Percentiles rank a stretch among this genome's conserved stretches.
These are phyloP conservation scores for Gonioctena quinquepunctata DNA, from an alignment of 1,140 invertebrate species.

Conservation along the genomic window DNA sequence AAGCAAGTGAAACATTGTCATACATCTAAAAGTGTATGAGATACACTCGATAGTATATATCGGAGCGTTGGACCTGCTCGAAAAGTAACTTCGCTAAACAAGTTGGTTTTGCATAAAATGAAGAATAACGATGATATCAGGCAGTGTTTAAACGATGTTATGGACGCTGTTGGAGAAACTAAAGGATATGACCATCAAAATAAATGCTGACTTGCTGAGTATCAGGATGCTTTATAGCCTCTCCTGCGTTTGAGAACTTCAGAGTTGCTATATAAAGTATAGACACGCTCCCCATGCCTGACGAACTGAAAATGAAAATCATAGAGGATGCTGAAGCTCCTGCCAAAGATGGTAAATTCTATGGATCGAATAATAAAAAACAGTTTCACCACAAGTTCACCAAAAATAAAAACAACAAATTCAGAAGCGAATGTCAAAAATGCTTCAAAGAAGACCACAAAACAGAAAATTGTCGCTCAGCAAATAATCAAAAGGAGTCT, in stretches of 20 bases:
- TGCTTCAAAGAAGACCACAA: not conserved
- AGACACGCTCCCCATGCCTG: constrained; percentile 38
- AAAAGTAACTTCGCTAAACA: no score
- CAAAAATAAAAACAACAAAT: not conserved
- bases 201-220: constrained; percentile 32
- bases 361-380: not conserved
- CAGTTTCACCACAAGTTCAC: not conserved
- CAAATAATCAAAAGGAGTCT: not conserved
- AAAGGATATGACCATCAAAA: constrained; percentile 38
- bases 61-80: no score
- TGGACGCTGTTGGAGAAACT: constrained; percentile 38
- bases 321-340: constrained; percentile 42
- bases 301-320: constrained; percentile 46
- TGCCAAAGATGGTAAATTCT: not conserved
- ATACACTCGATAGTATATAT: no score
- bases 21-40: no score
- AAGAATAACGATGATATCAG: no score
- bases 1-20: no score
- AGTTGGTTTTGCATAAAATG: no score
- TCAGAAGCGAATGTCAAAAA: not conserved
- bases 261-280: constrained; percentile 45
- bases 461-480: not conserved
- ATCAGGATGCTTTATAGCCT: constrained; percentile 47
- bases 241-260: constrained; percentile 42
- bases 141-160: no score